phyloP scores from a whole-genome alignment of 2,113 vertebrate genomes.

The Cettia cetti region DNA sequence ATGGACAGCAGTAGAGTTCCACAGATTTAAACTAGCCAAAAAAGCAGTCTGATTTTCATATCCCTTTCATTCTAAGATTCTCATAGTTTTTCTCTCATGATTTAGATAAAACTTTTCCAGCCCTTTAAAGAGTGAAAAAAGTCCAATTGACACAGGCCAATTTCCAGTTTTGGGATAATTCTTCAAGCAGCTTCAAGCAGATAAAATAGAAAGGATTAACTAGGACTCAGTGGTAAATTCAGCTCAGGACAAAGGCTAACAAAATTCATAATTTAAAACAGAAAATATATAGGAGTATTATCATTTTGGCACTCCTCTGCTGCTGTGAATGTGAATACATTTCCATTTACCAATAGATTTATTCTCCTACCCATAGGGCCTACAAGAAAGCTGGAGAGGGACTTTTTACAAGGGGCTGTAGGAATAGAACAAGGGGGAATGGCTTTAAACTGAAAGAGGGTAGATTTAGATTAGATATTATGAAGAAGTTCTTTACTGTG shows the following conservation, averaged over 20 bases:
- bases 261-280: neutral
- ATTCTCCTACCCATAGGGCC: neutral
- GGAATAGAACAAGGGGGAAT: neutral
- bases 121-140: neutral
- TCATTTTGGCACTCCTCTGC: neutral
- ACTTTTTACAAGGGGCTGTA: neutral
- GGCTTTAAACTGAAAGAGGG: neutral
- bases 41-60: neutral
- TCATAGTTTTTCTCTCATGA: neutral
- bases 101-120: neutral
- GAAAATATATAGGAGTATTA: neutral
- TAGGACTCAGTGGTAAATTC: neutral
- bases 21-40: neutral
- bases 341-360: neutral
- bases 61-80: neutral
- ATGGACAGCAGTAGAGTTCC: neutral
- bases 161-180: neutral
- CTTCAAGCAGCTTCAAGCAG: neutral
- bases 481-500: neutral
- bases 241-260: neutral
- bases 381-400: neutral
- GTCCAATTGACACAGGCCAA: neutral
- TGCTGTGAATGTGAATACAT: neutral
- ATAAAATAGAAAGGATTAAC: neutral
- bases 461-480: neutral